Conservation (phyloP, 2,888 invertebrate genomes). For the Sthenelais limicola region DNA sequence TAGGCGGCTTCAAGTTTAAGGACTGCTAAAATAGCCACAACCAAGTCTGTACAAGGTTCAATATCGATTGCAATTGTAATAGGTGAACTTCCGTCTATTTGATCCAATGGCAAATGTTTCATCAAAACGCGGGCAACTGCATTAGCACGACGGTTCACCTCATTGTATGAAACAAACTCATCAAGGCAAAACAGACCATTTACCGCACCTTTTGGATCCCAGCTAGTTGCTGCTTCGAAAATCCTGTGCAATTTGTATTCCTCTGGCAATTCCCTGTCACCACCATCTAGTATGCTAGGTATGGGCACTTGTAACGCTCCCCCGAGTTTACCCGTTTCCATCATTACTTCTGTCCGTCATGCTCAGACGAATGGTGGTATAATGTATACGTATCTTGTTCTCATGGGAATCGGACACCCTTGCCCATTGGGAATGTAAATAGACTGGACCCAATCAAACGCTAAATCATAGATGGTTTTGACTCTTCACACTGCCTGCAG, state of each 20-base stretch:
- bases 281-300: background rate
- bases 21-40: conserved; percentile 43
- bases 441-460: no score
- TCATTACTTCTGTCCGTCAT: no score
- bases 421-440: no score
- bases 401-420: no score
- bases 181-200: conserved; percentile 36
- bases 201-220: background rate
- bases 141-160: conserved; percentile 44
- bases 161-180: conserved; percentile 37
- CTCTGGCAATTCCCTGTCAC: background rate
- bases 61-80: conserved; percentile 43
- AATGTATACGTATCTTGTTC: no score
- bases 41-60: conserved; percentile 40
- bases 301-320: no score
- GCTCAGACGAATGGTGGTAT: no score
- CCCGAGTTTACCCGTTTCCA: no score
- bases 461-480: no score
- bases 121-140: conserved; percentile 33
- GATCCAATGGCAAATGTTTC: background rate
- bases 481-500: no score
- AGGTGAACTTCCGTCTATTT: background rate
- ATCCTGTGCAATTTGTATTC: conserved; percentile 34
- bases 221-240: conserved; percentile 34
- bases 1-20: conserved; percentile 53